These are phyloP conservation scores for Sturnus vulgaris DNA, from an alignment of 2,113 vertebrate genomes.

Conservation along the genomic window DNA sequence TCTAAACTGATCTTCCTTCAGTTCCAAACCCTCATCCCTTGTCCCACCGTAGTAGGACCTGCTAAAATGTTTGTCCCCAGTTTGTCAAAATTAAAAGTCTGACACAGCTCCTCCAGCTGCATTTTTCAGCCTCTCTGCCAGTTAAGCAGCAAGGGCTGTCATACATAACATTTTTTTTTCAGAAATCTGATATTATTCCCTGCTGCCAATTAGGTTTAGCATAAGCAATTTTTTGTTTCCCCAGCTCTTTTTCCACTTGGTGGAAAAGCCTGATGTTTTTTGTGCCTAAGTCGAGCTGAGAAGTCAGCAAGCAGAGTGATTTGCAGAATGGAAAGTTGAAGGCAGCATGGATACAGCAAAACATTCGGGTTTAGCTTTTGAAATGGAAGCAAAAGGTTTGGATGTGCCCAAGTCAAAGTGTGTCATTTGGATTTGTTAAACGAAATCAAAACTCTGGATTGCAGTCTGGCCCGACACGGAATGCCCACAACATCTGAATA, in stretches of 20 bases:
- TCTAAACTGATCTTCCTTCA: not conserved
- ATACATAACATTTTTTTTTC: not conserved
- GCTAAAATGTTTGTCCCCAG: not conserved
- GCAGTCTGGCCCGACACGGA: not conserved
- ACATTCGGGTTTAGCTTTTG: not conserved
- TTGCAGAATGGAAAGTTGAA: not conserved
- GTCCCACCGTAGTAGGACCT: not conserved
- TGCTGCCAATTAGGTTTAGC: not conserved
- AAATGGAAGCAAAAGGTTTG: not conserved
- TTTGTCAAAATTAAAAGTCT: not conserved
- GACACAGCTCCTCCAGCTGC: not conserved
- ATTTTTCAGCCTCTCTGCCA: not conserved
- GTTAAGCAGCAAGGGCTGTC: not conserved
- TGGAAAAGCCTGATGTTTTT: conserved; percentile 3
- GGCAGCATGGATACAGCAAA: not conserved
- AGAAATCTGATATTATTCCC: not conserved
- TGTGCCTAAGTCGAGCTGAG: not conserved
- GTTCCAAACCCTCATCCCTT: not conserved
- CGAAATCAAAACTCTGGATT: not conserved
- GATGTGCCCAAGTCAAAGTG: not conserved
- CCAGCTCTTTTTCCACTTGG: not conserved
- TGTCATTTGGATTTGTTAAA: not conserved
- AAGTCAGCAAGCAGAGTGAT: not conserved
- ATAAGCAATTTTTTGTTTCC: not conserved
- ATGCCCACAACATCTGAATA: not conserved